phyloP scores from a whole-genome alignment of 2,113 vertebrate genomes.

The Sinocyclocheilus grahami region DNA sequence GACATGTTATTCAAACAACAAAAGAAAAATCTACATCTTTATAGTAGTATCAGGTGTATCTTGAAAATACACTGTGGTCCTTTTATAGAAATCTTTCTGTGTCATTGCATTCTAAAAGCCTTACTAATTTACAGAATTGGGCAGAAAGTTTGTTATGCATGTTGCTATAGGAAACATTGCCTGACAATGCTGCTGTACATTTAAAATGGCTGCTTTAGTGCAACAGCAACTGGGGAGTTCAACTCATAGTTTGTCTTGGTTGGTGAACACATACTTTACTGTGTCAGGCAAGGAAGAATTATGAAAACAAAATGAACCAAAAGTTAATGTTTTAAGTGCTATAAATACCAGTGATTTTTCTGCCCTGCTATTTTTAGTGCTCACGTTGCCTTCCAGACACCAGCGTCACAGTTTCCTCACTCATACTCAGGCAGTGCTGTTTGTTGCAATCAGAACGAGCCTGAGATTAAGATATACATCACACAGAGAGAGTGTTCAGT shows the following conservation, averaged over 20 bases:
- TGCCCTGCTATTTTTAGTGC: conserved; percentile 73
- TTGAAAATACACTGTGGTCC: neutral
- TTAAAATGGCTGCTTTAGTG: conserved; percentile 1
- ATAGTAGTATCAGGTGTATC: neutral
- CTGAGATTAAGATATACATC: conserved; percentile 32
- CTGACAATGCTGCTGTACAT: neutral
- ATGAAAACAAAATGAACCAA: conserved; percentile 59
- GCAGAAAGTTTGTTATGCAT: neutral
- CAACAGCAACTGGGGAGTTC: neutral
- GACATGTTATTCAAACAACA: too few species aligned
- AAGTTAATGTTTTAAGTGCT: conserved; percentile 72
- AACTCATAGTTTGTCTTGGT: conserved; percentile 36
- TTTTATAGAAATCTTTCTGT: neutral
- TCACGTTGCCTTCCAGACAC: conserved; percentile 66
- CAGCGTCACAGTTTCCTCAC: conserved; percentile 57
- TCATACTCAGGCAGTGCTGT: conserved; percentile 31
- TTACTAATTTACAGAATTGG: neutral
- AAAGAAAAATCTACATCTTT: neutral
- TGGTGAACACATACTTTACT: conserved; percentile 46
- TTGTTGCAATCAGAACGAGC: conserved; percentile 31
- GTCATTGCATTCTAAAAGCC: neutral
- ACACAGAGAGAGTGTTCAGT: conserved; percentile 25
- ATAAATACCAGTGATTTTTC: conserved; percentile 64
- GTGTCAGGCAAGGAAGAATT: conserved; percentile 52
- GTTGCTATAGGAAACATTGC: neutral